These are phyloP conservation scores for Hippocampus guttulatus DNA, from an alignment of 2,113 vertebrate species.

Conservation along the genomic window DNA sequence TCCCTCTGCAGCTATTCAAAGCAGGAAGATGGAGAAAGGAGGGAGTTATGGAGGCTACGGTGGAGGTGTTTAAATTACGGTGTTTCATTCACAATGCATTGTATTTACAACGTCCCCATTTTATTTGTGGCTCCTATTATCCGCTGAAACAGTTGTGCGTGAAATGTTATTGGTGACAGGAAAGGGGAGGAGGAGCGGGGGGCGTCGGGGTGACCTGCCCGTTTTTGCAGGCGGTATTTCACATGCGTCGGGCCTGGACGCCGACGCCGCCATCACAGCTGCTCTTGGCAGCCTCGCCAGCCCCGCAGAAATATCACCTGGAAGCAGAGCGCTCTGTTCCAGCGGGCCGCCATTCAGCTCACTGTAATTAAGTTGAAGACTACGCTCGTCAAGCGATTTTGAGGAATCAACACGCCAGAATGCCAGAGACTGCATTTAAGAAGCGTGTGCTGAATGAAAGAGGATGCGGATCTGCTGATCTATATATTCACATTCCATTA, in stretches of 20 bases:
- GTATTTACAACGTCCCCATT: conserved; percentile 98
- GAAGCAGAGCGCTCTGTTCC: conserved; percentile 95
- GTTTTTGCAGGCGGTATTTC: conserved; percentile 17
- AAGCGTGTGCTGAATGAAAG: not conserved
- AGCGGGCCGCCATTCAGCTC: conserved; percentile 90
- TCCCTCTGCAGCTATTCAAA: conserved; percentile 96
- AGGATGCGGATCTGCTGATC: not conserved
- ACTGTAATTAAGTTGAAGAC: conserved; percentile 99
- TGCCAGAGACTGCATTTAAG: conserved; percentile 64
- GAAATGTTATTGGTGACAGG: conserved; percentile 99
- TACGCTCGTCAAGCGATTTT: conserved; percentile 96
- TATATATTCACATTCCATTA: conserved; percentile 61
- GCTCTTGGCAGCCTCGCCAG: conserved; percentile 90
- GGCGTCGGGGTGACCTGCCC: conserved; percentile 81
- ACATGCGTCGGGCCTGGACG: not conserved
- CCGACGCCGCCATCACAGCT: conserved; percentile 93
- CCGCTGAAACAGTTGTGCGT: conserved; percentile 97
- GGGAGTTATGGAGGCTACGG: conserved; percentile 27
- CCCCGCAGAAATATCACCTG: conserved; percentile 96
- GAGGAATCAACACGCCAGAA: conserved; percentile 82
- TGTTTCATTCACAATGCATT: conserved; percentile 99
- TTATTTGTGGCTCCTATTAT: conserved; percentile 99
- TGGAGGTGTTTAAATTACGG: conserved; percentile 94
- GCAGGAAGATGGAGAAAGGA: conserved; percentile 78
- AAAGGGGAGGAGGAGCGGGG: not conserved